phyloP scores from a whole-genome alignment of 1,140 invertebrate genomes.

The Drosophila neocordata region DNA sequence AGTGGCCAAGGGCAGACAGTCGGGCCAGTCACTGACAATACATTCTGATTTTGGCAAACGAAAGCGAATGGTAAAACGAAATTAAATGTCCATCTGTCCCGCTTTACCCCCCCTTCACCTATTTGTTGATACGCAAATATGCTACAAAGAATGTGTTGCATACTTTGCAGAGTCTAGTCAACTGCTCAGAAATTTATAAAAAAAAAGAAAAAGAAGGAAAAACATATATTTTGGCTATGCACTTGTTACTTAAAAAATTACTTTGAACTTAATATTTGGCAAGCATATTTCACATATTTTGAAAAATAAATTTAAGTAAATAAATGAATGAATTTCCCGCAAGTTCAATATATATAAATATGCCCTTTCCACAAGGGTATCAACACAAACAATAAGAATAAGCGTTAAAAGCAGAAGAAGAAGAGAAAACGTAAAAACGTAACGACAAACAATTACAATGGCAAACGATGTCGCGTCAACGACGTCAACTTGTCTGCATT shows the following conservation, averaged over 20 bases:
- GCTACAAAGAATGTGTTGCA: constrained; percentile 63
- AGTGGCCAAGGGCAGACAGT: constrained; percentile 54
- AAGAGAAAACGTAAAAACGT: not conserved
- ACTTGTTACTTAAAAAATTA: too few species aligned
- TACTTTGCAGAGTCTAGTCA: constrained; percentile 49
- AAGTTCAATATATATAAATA: too few species aligned
- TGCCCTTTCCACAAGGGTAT: too few species aligned
- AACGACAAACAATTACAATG: constrained; percentile 36
- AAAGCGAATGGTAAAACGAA: constrained; percentile 63
- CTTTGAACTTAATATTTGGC: too few species aligned
- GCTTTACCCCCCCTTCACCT: not conserved
- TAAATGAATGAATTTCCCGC: too few species aligned
- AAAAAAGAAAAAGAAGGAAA: too few species aligned
- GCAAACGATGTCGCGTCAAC: constrained; percentile 39
- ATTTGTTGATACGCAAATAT: constrained; percentile 17
- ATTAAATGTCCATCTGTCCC: constrained; percentile 47
- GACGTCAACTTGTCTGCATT: constrained; percentile 52
- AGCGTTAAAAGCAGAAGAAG: constrained; percentile 10
- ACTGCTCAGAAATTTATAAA: constrained; percentile 31
- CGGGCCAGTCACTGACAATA: not conserved
- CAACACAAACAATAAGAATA: constrained; percentile 22
- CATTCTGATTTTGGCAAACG: constrained; percentile 48
- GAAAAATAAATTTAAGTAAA: too few species aligned
- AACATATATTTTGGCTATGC: too few species aligned
- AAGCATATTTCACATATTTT: too few species aligned